Conservation (phyloP, 1,140 invertebrate species). For the Neodiprion virginianus region DNA sequence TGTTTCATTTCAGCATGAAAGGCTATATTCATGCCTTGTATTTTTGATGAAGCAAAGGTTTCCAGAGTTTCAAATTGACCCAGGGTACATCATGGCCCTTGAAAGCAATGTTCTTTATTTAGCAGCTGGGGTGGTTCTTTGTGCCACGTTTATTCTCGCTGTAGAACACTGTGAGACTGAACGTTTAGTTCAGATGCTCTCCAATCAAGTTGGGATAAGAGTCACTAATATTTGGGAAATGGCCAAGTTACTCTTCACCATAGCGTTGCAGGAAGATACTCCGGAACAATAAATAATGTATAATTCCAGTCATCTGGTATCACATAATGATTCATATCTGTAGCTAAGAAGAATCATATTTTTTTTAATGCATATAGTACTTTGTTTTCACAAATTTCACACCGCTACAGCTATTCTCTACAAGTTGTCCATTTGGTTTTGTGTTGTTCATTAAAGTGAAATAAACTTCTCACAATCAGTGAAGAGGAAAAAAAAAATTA, state of each 20-base stretch:
- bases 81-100: conserved; percentile 22
- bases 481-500: too few species aligned
- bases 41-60: conserved; percentile 23
- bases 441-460: too few species aligned
- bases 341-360: too few species aligned
- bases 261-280: not conserved
- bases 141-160: conserved; percentile 33
- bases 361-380: too few species aligned
- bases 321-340: conserved; percentile 60
- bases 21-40: conserved; percentile 34
- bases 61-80: conserved; percentile 9
- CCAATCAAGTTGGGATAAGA: conserved; percentile 24
- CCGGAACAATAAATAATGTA: conserved; percentile 26
- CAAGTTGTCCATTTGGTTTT: too few species aligned
- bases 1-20: conserved; percentile 32
- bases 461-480: too few species aligned
- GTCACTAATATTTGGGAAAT: conserved; percentile 30
- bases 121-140: conserved; percentile 38
- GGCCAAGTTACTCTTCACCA: conserved; percentile 30
- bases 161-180: conserved; percentile 6
- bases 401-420: too few species aligned
- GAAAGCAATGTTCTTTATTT: conserved; percentile 37
- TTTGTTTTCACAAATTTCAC: too few species aligned
- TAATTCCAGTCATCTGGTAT: conserved; percentile 60
- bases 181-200: conserved; percentile 23